phyloP scores from a whole-genome alignment of 2,113 vertebrate genomes.

The Oreotrochilus melanogaster region DNA sequence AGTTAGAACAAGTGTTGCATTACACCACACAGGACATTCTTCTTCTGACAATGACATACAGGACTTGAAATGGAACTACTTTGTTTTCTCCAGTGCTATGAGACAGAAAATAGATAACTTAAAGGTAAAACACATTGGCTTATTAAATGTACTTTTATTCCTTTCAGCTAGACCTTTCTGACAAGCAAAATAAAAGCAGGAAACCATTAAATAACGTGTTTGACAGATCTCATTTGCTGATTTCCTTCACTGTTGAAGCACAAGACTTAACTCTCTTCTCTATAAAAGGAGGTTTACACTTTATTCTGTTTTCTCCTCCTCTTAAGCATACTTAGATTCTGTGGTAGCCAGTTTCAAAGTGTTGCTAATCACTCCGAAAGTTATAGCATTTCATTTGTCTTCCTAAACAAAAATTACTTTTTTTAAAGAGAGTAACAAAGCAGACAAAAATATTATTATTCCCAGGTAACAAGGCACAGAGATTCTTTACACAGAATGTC shows the following conservation, averaged over 20 bases:
- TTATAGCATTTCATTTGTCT: neutral
- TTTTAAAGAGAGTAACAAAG: neutral
- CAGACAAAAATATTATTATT: neutral
- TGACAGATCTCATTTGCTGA: neutral
- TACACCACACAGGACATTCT: neutral
- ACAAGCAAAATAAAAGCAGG: slow-evolving; percentile 47
- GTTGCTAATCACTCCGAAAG: neutral
- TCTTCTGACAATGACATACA: neutral
- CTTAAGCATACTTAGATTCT: neutral
- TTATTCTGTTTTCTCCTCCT: neutral
- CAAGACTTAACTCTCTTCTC: neutral
- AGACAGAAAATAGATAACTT: neutral
- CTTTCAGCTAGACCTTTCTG: neutral
- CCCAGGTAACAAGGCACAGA: neutral
- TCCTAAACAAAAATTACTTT: neutral
- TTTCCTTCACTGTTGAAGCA: neutral
- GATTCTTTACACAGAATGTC: neutral
- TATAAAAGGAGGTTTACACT: neutral
- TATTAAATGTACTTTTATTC: neutral
- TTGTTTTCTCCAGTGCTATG: neutral
- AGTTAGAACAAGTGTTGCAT: neutral
- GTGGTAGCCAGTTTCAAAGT: neutral
- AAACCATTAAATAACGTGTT: neutral
- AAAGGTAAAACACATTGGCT: neutral
- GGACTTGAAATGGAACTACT: neutral